phyloP scores from a whole-genome alignment of 1,140 invertebrate genomes.

The Drosophila triauraria region DNA sequence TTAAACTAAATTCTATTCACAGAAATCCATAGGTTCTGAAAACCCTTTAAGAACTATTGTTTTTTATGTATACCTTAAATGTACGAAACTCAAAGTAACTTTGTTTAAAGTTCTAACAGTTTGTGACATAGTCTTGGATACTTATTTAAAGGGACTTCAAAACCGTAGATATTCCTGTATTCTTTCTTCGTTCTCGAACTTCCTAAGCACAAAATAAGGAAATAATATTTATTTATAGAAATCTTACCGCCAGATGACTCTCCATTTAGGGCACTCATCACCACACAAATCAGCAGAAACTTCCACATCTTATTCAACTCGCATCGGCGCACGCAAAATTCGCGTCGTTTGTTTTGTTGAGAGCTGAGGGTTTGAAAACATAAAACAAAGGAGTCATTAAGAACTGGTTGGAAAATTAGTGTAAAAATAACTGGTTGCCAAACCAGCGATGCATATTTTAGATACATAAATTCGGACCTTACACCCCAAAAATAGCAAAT shows the following conservation, averaged over 20 bases:
- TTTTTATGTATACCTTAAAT: too few relatives aligned
- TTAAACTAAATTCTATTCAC: too few relatives aligned
- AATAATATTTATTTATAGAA: neutral
- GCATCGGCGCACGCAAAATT: slow-evolving; percentile 45
- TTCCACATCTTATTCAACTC: slow-evolving; percentile 73
- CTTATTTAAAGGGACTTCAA: too few relatives aligned
- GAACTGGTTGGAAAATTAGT: slow-evolving; percentile 39
- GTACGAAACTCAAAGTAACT: too few relatives aligned
- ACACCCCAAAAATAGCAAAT: neutral
- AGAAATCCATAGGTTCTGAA: too few relatives aligned
- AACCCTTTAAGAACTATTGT: too few relatives aligned
- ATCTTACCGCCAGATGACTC: slow-evolving; percentile 60
- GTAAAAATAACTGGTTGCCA: slow-evolving; percentile 45
- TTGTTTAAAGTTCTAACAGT: too few relatives aligned
- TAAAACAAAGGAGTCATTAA: slow-evolving; percentile 19
- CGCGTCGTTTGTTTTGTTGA: slow-evolving; percentile 13
- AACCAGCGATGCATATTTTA: slow-evolving; percentile 20
- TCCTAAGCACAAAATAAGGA: too few relatives aligned
- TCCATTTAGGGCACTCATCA: slow-evolving; percentile 65
- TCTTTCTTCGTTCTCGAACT: too few relatives aligned
- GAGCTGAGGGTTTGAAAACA: slow-evolving; percentile 8
- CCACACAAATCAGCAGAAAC: slow-evolving; percentile 66
- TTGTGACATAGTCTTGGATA: too few relatives aligned
- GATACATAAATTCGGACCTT: slow-evolving; percentile 3
- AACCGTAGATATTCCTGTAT: too few relatives aligned